These are phyloP conservation scores for Pachyrhynchus sulphureomaculatus DNA, from an alignment of 1,140 invertebrate species.

Conservation along the genomic window DNA sequence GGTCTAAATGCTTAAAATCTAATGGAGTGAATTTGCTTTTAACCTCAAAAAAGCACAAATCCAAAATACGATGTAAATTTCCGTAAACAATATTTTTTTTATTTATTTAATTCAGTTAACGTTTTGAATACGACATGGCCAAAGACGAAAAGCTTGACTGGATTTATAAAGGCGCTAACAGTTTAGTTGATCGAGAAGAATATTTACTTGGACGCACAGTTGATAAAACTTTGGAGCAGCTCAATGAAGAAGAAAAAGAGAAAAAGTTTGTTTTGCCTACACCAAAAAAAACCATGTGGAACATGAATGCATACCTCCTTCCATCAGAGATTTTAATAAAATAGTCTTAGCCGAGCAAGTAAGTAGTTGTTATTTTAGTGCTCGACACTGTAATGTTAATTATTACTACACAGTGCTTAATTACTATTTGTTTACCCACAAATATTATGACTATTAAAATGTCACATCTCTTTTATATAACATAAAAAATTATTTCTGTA, in stretches of 20 bases:
- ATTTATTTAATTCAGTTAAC: too few species aligned
- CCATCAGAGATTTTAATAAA: constrained; percentile 65
- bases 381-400: too few species aligned
- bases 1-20: too few species aligned
- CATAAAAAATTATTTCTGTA: too few species aligned
- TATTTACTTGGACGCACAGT: constrained; percentile 87
- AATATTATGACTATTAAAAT: too few species aligned
- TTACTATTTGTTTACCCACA: too few species aligned
- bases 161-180: constrained; percentile 63
- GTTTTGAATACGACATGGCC: constrained; percentile 15
- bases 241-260: constrained; percentile 62
- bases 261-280: constrained; percentile 51
- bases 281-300: constrained; percentile 71
- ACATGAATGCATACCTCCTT: constrained; percentile 75
- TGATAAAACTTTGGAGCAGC: constrained; percentile 79
- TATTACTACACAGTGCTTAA: too few species aligned
- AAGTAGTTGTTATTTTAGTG: constrained; percentile 3
- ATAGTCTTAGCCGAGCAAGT: constrained; percentile 54
- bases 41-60: too few species aligned
- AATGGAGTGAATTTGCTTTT: too few species aligned
- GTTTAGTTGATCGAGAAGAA: constrained; percentile 77
- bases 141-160: constrained; percentile 28
- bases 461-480: too few species aligned
- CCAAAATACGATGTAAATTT: too few species aligned
- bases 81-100: too few species aligned